Conservation (phyloP, 1,140 invertebrate genomes). For the Drosophila mojavensis region DNA sequence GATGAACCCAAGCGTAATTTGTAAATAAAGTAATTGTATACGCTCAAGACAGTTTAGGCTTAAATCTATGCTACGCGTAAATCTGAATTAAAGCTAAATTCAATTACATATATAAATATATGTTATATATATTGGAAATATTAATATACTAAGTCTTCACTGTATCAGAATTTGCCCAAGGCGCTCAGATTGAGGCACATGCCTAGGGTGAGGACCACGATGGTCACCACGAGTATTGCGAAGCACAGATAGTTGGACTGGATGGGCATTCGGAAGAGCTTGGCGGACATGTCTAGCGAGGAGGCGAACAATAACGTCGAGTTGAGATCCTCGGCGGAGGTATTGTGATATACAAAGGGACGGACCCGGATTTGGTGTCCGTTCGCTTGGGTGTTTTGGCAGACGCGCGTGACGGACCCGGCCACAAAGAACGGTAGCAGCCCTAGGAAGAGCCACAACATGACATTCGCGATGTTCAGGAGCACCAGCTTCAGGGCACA, state of each 20-base stretch:
- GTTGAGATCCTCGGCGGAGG: conserved; percentile 89
- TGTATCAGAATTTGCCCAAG: conserved; percentile 59
- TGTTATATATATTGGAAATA: neutral
- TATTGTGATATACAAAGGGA: conserved; percentile 91
- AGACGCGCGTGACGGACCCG: conserved; percentile 90
- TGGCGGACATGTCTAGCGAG: conserved; percentile 89
- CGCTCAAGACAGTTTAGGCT: conserved; percentile 13
- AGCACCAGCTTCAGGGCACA: conserved; percentile 86
- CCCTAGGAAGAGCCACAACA: conserved; percentile 89
- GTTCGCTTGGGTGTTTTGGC: conserved; percentile 88
- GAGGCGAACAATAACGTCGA: conserved; percentile 91
- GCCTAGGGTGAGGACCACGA: conserved; percentile 88
- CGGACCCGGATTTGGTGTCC: conserved; percentile 91
- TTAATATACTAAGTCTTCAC: neutral
- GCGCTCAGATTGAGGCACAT: conserved; percentile 86
- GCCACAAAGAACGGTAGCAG: conserved; percentile 89
- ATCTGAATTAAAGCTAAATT: conserved; percentile 43
- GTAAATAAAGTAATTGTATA: conserved; percentile 67
- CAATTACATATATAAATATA: neutral
- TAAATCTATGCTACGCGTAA: conserved; percentile 40
- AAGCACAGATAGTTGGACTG: conserved; percentile 88
- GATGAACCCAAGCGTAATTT: conserved; percentile 23
- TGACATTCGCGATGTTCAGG: conserved; percentile 87
- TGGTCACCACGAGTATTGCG: conserved; percentile 86
- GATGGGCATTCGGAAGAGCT: conserved; percentile 89